Percentiles rank a stretch among this genome's conserved stretches.
Evolutionary conservation across 1,140 invertebrate genomes (phyloP).

Genomic region (Cydia fagiglandana): DNA sequence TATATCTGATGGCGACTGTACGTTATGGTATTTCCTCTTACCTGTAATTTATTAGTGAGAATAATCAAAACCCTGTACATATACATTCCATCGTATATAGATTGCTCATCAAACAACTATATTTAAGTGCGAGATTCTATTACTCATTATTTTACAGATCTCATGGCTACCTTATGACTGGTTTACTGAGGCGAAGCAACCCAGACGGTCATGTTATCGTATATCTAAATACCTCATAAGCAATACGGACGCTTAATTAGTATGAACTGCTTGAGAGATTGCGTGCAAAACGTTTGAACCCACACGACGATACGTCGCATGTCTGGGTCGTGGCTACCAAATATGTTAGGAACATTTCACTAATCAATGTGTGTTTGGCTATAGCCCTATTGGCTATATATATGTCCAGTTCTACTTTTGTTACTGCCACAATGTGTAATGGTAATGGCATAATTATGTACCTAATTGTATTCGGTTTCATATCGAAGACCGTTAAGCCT

Average conservation of each 20-base stretch:
- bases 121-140: no score
- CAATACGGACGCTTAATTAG: constrained; percentile 9
- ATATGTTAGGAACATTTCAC: background rate
- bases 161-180: background rate
- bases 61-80: no score
- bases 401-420: background rate
- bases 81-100: no score
- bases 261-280: background rate
- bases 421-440: background rate
- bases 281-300: background rate
- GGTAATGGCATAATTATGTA: no score
- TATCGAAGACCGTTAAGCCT: no score
- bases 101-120: no score
- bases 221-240: constrained; percentile 8
- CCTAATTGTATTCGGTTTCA: no score
- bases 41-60: no score
- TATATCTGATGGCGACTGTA: no score
- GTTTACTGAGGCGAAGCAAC: background rate
- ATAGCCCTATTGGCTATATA: no score
- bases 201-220: background rate
- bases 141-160: no score
- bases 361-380: background rate
- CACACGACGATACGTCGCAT: background rate
- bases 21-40: no score
- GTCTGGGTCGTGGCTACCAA: background rate